Percentiles rank a stretch among this genome's conserved stretches.
Evolutionary conservation across 2,888 invertebrate species (phyloP).

Genomic region (Zelleria hepariella): DNA sequence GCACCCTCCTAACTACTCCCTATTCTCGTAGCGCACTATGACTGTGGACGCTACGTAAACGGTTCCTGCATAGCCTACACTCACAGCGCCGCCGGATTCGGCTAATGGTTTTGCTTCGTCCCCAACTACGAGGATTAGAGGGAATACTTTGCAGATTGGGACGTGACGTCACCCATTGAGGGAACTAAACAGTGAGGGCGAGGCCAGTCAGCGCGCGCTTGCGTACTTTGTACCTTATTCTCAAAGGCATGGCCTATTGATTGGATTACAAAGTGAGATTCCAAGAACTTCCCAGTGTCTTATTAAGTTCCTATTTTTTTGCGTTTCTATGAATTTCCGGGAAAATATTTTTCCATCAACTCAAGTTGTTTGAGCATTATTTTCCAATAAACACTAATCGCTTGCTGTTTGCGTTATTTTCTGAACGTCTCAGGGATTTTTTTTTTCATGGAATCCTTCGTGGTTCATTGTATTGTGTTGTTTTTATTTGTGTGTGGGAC

Average conservation of each 20-base stretch:
- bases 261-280: neutral
- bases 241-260: constrained; percentile 8
- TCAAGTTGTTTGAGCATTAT: too few species aligned
- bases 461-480: too few species aligned
- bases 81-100: neutral
- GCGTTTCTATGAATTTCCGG: too few species aligned
- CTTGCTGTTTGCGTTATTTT: too few species aligned
- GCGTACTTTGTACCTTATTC: constrained; percentile 15
- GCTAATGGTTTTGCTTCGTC: neutral
- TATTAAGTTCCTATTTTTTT: too few species aligned
- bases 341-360: too few species aligned
- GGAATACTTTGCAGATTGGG: neutral
- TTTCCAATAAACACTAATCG: too few species aligned
- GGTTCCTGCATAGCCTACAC: neutral
- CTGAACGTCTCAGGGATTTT: too few species aligned
- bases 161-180: constrained; percentile 41
- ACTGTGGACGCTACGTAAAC: neutral
- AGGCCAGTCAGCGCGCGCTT: constrained; percentile 23
- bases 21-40: neutral
- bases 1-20: neutral
- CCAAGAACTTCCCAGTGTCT: neutral
- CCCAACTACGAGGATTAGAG: neutral
- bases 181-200: constrained; percentile 24
- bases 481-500: too few species aligned
- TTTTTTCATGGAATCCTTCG: too few species aligned